Base-by-base conservation (phyloP, 2,888 invertebrate genomes). In the Malachius bipustulatus region DNA sequence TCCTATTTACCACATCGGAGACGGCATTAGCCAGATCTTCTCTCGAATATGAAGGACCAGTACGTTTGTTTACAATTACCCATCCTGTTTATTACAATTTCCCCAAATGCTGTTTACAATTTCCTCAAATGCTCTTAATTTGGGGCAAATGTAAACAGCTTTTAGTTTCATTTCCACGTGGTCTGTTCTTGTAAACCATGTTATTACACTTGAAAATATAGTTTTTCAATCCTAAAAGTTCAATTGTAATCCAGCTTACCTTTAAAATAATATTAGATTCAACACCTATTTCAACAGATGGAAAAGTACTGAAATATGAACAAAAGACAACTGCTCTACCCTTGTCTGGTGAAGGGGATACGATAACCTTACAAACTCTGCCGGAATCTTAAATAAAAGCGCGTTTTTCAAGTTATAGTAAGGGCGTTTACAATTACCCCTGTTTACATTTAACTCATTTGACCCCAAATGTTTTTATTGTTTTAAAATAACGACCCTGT, bases 401-500 rank as follows among this genome's bases (percentile, higher is more conserved):
- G 6, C n/a, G n/a, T 19, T 8, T 19, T 8, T 8, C 6, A 19
- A 19, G 24, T 19, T 8, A 19, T 19, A 19, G n/a, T n/a, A n/a
- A n/a, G n/a, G 6, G 24, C 24, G n/a, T 19, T 19, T 19, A 19
- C 24, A 19, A 19, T 19, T 19, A 19, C n/a, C 24, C 24, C 24
- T 8, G 24, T 19, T 19, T 19, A 19, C 24, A 19, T 8, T 19
- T 19, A 19, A 8, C 24, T n/a, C 24, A 19, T 6, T n/a, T 19
- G 24, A 19, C 24, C 24, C 24, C n/a, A 19, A 19, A n/a, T n/a
- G n/a, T n/a, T n/a, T n/a, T n/a, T n/a, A n/a, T n/a, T n/a, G n/a
- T n/a, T n/a, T n/a, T n/a, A n/a, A n/a, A n/a, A n/a, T n/a, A n/a
- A n/a, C n/a, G n/a, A n/a, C n/a, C n/a, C n/a, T n/a, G n/a, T n/a